Base-by-base conservation (phyloP, 2,888 invertebrate species). In the Carcina quercana region DNA sequence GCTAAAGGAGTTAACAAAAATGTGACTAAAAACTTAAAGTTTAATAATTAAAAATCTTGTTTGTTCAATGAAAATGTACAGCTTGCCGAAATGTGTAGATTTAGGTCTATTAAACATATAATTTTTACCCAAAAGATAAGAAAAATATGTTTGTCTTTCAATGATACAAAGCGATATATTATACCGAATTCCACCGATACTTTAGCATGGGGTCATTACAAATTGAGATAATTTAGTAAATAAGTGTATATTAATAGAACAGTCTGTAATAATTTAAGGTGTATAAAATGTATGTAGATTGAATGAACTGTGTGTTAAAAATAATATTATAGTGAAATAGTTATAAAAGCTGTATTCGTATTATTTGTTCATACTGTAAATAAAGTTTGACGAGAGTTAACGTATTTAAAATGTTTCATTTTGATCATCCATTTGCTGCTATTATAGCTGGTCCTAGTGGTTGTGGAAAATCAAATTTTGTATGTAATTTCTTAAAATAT, bases 1-100 rank as follows among this genome's bases (percentile, higher is more conserved):
- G 45, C 51, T n/a, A 44, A 46, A 38, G 44, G 44, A 14, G 40
- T 47, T 1, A 47, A 42, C 22, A 47, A 45, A 40, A 21, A 22
- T 27, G 38, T 45, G 2, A 40, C 41, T 13, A 40, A 40, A 26
- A 34, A 34, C n/a, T 20, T 45, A 11, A 35, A n/a, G 8, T 25
- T 45, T 7, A 12, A 35, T n/a, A 28, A 45, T 27, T 45, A 42
- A 35, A 43, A 42, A 15, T 10, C 32, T 8, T 43, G 41, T 40
- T 28, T 42, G 22, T 33, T 37, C 21, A 22, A 43, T 22, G 38
- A 41, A 28, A 38, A 15, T n/a, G 30, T 25, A 4, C 11, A 34
- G 14, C 11, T 17, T 14, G 5, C 22, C 5, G 24, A 27, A 21
- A 45, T 45, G 43, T 30, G 28, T 30, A 30, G 42, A 32, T 42